A percentile compares a stretch with the other conserved stretches of the same genome.
phyloP scores from a whole-genome alignment of 2,888 invertebrate genomes.

The Oxycera nigricornis region DNA sequence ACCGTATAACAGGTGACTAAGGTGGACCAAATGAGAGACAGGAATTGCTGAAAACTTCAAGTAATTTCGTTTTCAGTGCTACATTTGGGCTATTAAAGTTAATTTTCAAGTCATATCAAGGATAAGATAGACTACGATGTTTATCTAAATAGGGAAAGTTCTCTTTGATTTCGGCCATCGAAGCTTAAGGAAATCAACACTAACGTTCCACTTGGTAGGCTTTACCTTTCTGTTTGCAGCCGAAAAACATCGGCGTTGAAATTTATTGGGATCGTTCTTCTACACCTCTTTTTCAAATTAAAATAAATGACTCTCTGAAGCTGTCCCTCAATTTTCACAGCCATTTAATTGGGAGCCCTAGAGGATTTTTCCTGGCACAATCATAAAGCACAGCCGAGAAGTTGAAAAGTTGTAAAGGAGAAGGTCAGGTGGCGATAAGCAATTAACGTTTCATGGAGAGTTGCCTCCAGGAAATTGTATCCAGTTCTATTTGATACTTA shows the following conservation, averaged over 20 bases:
- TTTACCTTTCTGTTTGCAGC: not conserved
- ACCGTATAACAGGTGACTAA: not conserved
- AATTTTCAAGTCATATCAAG: not conserved
- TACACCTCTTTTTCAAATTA: not conserved
- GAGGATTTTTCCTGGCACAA: not conserved
- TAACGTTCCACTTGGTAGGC: too few relatives aligned
- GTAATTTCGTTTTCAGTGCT: not conserved
- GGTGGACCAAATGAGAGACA: not conserved
- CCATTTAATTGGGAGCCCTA: not conserved
- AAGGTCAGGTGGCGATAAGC: conserved; percentile 6
- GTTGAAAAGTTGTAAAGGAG: not conserved
- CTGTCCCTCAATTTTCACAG: not conserved
- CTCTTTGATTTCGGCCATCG: not conserved
- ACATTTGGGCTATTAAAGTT: not conserved
- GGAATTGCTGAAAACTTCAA: not conserved
- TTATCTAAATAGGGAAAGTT: not conserved
- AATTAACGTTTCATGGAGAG: not conserved
- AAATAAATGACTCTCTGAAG: not conserved
- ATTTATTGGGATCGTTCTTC: not conserved
- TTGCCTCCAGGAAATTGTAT: not conserved
- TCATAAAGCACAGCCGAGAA: not conserved
- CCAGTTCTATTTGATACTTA: not conserved
- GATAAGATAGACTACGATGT: not conserved
- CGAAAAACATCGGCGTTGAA: not conserved
- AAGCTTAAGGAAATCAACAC: not conserved